A percentile compares a stretch with the other conserved stretches of the same genome.
Conservation (phyloP, 2,113 vertebrate genomes). For the Hiodon tergisus region DNA sequence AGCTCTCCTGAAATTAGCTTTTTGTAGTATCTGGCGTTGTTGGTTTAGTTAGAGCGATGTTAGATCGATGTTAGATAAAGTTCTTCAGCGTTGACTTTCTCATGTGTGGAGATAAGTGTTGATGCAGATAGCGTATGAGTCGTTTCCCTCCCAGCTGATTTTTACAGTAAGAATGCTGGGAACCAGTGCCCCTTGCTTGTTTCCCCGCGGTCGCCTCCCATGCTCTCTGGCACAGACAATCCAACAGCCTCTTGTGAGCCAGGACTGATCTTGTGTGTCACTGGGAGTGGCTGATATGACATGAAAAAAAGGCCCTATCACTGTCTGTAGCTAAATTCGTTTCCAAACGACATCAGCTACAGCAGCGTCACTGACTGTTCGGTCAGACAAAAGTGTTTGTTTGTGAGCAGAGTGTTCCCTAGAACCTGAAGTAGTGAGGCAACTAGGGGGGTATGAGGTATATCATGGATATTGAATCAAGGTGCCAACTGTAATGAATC, state of each 20-base stretch:
- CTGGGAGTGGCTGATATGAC: too few species aligned
- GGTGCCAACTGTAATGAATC: too few species aligned
- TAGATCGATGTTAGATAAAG: conserved; percentile 3
- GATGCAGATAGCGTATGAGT: background rate
- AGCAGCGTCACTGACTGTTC: too few species aligned
- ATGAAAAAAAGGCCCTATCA: too few species aligned
- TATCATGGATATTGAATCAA: too few species aligned
- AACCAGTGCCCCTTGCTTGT: background rate
- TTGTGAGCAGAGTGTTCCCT: too few species aligned
- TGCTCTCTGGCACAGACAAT: background rate
- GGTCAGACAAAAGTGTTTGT: too few species aligned
- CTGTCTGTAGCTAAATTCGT: too few species aligned
- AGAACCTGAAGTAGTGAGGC: too few species aligned
- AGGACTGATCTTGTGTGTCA: too few species aligned
- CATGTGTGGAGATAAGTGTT: background rate
- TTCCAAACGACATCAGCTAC: too few species aligned
- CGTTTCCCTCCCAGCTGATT: background rate
- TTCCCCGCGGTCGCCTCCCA: background rate
- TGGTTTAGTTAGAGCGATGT: background rate
- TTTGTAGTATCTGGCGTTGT: background rate
- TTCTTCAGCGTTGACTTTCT: conserved; percentile 5
- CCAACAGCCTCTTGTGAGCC: background rate
- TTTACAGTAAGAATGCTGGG: background rate
- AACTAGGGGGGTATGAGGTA: too few species aligned
- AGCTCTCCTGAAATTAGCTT: background rate